Conservation (phyloP, 2,113 vertebrate species). For the Lasiurus cinereus region DNA sequence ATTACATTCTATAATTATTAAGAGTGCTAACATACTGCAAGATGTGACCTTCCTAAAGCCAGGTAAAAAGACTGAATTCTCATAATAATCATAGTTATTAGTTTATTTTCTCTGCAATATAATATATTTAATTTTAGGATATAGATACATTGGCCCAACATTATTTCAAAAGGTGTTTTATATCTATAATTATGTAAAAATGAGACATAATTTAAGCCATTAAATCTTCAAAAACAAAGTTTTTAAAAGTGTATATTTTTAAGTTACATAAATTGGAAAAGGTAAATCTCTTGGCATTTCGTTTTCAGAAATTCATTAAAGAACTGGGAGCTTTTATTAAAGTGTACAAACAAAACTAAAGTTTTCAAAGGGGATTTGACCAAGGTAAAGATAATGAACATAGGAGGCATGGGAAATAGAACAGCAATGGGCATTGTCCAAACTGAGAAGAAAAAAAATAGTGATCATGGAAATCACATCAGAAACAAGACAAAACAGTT, state of each 20-base stretch:
- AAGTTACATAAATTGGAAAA: constrained; percentile 49
- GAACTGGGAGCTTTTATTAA: constrained; percentile 1
- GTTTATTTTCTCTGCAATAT: background rate
- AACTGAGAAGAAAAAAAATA: background rate
- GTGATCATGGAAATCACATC: background rate
- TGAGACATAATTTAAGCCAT: background rate
- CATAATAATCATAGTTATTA: background rate
- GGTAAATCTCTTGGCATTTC: background rate
- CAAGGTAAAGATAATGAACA: background rate
- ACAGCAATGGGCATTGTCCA: background rate
- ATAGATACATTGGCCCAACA: background rate
- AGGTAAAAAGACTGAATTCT: background rate
- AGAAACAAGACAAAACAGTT: background rate
- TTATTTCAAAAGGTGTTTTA: constrained; percentile 38
- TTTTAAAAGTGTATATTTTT: constrained; percentile 29
- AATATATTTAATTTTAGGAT: constrained; percentile 33
- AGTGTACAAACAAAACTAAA: background rate
- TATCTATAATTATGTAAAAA: constrained; percentile 38
- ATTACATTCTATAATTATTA: background rate
- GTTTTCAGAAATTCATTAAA: constrained; percentile 34
- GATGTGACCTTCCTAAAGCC: background rate
- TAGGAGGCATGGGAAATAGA: background rate
- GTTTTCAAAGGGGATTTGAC: background rate
- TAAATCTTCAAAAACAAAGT: background rate
- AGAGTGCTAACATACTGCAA: background rate